A percentile compares a stretch with the other conserved stretches of the same genome.
These are phyloP conservation scores for Enteromius unitaeniatus DNA, from an alignment of 2,797 vertebrate genomes.

Conservation along the genomic window DNA sequence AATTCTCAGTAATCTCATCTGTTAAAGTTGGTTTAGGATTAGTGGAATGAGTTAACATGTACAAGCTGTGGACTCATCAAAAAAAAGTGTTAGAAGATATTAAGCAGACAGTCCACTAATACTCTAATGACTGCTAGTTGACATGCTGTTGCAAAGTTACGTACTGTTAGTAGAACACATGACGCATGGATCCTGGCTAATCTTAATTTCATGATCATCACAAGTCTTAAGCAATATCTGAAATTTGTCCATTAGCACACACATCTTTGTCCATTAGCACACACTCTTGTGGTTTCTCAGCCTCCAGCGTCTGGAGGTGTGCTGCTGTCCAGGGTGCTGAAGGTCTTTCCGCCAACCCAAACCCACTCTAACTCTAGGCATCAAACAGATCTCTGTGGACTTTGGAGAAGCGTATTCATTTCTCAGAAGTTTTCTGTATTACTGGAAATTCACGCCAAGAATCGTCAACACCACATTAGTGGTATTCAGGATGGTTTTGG, in stretches of 20 bases:
- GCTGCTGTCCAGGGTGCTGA: not conserved
- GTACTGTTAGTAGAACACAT: no score
- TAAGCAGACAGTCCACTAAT: no score
- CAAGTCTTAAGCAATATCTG: not conserved
- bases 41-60: no score
- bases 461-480: not conserved
- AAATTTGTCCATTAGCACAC: not conserved
- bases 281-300: not conserved
- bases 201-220: not conserved
- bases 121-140: no score
- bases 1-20: no score
- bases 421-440: not conserved
- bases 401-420: not conserved
- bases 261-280: not conserved
- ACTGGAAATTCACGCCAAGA: not conserved
- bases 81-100: no score
- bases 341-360: slow-evolving; percentile 7
- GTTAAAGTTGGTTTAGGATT: no score
- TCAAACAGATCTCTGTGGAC: not conserved
- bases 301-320: slow-evolving; percentile 9
- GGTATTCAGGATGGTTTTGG: not conserved
- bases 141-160: no score
- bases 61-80: no score
- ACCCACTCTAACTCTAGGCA: slow-evolving; percentile 8
- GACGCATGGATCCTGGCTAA: not conserved